A percentile compares a stretch with the other conserved stretches of the same genome.
Conservation (phyloP, 2,888 invertebrate genomes). For the Pachycephus smyrnensis region DNA sequence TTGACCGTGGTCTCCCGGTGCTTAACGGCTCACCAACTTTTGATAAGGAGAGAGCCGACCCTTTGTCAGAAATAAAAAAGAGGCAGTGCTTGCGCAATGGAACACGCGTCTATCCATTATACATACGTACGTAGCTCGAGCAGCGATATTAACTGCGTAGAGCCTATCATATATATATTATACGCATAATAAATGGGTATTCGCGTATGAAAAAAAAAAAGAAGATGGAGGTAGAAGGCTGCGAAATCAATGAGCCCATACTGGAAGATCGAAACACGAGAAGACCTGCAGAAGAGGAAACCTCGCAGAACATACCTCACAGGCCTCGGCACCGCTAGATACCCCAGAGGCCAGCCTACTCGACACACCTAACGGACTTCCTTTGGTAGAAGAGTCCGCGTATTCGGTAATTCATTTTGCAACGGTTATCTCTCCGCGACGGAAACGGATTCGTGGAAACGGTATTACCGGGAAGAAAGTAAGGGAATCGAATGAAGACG, state of each 20-base stretch:
- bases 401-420: conserved; percentile 53
- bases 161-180: too few relatives aligned
- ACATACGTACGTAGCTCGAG: too few relatives aligned
- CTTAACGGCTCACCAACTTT: too few relatives aligned
- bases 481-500: not conserved
- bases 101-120: too few relatives aligned
- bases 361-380: conserved; percentile 65
- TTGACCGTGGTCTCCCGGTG: too few relatives aligned
- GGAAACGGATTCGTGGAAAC: conserved; percentile 23
- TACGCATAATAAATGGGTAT: not conserved
- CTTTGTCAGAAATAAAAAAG: too few relatives aligned
- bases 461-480: too few relatives aligned
- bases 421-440: conserved; percentile 28
- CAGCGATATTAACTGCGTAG: too few relatives aligned
- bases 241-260: conserved; percentile 4
- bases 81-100: too few relatives aligned
- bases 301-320: conserved; percentile 62
- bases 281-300: conserved; percentile 56
- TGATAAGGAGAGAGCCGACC: too few relatives aligned
- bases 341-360: conserved; percentile 42
- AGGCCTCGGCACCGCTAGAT: conserved; percentile 49
- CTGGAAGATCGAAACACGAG: conserved; percentile 53
- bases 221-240: not conserved
- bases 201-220: not conserved
- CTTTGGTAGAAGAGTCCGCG: conserved; percentile 52